Percentiles rank a stretch among this genome's conserved stretches.
phyloP scores from a whole-genome alignment of 2,888 invertebrate species.

The Oegoconia quadripuncta region DNA sequence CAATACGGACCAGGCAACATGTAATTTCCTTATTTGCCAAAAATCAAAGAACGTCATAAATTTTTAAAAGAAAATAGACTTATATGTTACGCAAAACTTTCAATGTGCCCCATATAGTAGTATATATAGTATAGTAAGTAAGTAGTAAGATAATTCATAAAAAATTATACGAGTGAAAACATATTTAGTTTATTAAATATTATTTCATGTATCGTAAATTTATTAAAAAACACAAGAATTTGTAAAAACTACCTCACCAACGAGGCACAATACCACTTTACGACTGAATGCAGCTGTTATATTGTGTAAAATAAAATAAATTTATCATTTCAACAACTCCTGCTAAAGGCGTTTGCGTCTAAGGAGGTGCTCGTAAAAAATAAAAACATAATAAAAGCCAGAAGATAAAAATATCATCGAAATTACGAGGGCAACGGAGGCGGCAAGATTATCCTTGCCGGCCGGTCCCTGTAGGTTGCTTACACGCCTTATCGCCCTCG shows the following conservation, averaged over 20 bases:
- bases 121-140: too few species aligned
- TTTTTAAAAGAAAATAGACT: too few species aligned
- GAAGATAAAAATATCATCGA: slow-evolving; percentile 57
- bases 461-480: slow-evolving; percentile 34
- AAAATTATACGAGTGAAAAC: too few species aligned
- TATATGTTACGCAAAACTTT: too few species aligned
- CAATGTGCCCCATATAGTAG: too few species aligned
- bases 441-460: slow-evolving; percentile 39
- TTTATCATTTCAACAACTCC: slow-evolving; percentile 36
- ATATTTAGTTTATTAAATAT: too few species aligned
- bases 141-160: too few species aligned
- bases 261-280: slow-evolving; percentile 21
- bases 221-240: slow-evolving; percentile 1
- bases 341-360: slow-evolving; percentile 24
- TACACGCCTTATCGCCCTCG: slow-evolving; percentile 38
- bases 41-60: too few species aligned
- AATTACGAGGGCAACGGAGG: slow-evolving; percentile 46
- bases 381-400: slow-evolving; percentile 53
- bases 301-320: slow-evolving; percentile 29
- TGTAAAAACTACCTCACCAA: slow-evolving; percentile 3
- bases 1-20: too few species aligned
- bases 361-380: slow-evolving; percentile 47
- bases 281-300: slow-evolving; percentile 26
- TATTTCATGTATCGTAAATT: too few species aligned
- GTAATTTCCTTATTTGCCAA: too few species aligned